phyloP scores from a whole-genome alignment of 2,113 vertebrate genomes.

The Podilymbus podiceps region DNA sequence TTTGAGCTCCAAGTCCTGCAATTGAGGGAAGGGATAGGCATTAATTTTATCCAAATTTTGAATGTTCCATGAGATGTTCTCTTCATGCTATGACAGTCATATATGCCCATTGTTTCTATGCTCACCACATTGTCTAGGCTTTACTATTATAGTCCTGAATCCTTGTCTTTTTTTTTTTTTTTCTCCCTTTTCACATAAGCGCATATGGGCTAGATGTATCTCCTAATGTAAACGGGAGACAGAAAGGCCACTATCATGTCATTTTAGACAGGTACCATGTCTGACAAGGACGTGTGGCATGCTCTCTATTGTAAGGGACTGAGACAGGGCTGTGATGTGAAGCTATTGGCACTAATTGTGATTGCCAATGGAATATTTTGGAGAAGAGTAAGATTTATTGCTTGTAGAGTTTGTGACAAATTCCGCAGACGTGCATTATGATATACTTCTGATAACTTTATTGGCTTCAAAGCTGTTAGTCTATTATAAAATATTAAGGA shows the following conservation, averaged over 20 bases:
- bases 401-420: neutral
- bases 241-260: neutral
- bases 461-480: neutral
- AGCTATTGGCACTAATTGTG: neutral
- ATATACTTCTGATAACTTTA: neutral
- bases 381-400: neutral
- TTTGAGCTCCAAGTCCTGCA: neutral
- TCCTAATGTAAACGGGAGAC: neutral
- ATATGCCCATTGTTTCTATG: rapidly evolving
- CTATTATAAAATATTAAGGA: neutral
- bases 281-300: neutral
- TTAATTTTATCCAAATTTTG: neutral
- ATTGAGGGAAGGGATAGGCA: neutral
- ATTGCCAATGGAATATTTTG: neutral
- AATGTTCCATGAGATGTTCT: neutral
- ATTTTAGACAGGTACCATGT: neutral
- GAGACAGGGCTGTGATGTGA: neutral
- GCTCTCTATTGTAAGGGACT: neutral
- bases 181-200: neutral
- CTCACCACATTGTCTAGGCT: neutral
- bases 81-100: neutral
- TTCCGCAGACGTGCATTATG: neutral
- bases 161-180: neutral
- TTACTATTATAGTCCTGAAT: neutral
- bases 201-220: neutral